These are phyloP conservation scores for Actenoides hombroni DNA, from an alignment of 2,113 vertebrate genomes.

Conservation along the genomic window DNA sequence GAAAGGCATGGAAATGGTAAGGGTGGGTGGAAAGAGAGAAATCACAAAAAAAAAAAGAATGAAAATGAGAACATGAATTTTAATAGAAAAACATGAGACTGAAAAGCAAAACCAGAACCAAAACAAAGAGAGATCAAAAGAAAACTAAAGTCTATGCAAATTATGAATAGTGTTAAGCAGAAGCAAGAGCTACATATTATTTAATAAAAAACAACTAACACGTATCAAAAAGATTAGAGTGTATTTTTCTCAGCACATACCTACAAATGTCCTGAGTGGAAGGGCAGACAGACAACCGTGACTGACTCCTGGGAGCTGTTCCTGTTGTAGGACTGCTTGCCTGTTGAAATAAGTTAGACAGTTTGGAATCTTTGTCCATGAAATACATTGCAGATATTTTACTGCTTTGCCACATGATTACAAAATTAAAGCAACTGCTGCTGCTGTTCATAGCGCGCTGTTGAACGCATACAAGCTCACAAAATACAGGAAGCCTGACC, in stretches of 20 bases:
- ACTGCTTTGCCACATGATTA: slow-evolving; percentile 78
- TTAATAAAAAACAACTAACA: neutral
- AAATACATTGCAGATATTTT: slow-evolving; percentile 81
- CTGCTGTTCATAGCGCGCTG: slow-evolving; percentile 61
- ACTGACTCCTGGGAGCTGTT: slow-evolving; percentile 80
- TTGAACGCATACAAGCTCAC: neutral
- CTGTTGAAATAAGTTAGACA: slow-evolving; percentile 86
- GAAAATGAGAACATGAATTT: slow-evolving; percentile 65
- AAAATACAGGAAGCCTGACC: slow-evolving; percentile 73
- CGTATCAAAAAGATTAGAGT: neutral
- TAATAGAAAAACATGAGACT: slow-evolving; percentile 53
- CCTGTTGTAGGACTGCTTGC: slow-evolving; percentile 89
- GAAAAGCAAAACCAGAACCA: slow-evolving; percentile 26
- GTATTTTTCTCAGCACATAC: slow-evolving; percentile 70
- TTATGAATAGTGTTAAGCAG: slow-evolving; percentile 18
- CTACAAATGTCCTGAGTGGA: slow-evolving; percentile 96
- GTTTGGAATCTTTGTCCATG: slow-evolving; percentile 80
- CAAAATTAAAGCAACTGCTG: slow-evolving; percentile 67
- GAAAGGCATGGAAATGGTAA: slow-evolving; percentile 71
- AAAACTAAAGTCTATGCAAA: slow-evolving; percentile 1
- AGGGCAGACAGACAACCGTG: slow-evolving; percentile 84
- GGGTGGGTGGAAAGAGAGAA: slow-evolving; percentile 50
- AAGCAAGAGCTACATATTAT: slow-evolving; percentile 39
- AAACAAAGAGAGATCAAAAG: neutral
- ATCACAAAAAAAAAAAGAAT: slow-evolving; percentile 28